Evolutionary conservation across 1,140 invertebrate species (phyloP).

Genomic region (Drosophila obscura): DNA sequence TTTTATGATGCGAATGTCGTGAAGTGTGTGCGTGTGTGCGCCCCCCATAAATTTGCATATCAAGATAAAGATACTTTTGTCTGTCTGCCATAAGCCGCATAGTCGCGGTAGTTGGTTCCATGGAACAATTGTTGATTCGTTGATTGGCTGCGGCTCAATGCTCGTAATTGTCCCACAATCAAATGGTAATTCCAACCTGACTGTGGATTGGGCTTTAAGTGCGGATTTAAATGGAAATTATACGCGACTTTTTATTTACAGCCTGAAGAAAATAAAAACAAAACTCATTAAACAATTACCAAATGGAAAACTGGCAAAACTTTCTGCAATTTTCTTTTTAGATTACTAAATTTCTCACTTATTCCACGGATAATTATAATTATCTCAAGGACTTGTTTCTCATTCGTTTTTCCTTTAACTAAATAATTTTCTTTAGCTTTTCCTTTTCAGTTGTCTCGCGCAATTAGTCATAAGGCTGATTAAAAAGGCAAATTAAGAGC

Average conservation of each 20-base stretch:
- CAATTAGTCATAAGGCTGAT: slow-evolving; percentile 70
- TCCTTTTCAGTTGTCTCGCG: slow-evolving; percentile 20
- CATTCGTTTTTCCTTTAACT: not conserved
- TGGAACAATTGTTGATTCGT: slow-evolving; percentile 22
- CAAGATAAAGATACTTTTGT: slow-evolving; percentile 50
- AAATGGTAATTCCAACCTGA: slow-evolving; percentile 2
- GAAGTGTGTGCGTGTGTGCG: not conserved
- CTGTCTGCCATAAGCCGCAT: slow-evolving; percentile 25
- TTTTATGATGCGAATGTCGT: slow-evolving; percentile 51
- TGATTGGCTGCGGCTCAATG: slow-evolving; percentile 18
- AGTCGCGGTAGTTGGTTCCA: slow-evolving; percentile 28
- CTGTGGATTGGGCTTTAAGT: not conserved
- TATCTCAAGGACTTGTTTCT: too few relatives aligned
- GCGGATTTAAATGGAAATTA: not conserved
- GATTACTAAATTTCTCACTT: too few relatives aligned
- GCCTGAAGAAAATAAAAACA: too few relatives aligned
- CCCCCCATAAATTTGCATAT: slow-evolving; percentile 65
- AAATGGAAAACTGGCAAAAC: too few relatives aligned
- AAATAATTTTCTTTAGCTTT: slow-evolving; percentile 24
- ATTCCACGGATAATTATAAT: too few relatives aligned
- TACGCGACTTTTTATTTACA: not conserved
- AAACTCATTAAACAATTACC: too few relatives aligned
- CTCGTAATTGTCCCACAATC: slow-evolving; percentile 1
- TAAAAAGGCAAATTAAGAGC: slow-evolving; percentile 62
- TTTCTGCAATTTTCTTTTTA: too few relatives aligned